Conservation (phyloP, 1,140 invertebrate species). For the Ridgeia piscesae region DNA sequence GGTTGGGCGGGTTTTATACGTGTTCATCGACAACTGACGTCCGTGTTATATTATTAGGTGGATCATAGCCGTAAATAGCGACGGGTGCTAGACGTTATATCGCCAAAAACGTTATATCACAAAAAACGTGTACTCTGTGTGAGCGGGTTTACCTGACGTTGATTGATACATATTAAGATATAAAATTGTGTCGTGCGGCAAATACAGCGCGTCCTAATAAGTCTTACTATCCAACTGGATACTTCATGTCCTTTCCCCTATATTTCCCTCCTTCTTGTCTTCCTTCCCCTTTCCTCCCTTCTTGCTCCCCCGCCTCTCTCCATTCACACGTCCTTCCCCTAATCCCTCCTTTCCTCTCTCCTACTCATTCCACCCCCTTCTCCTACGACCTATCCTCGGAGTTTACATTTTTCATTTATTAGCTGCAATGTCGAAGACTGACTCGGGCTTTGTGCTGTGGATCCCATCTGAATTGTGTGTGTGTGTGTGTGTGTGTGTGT, state of each 20-base stretch:
- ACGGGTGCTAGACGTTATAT: background rate
- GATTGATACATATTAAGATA: background rate
- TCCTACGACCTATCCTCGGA: too few species aligned
- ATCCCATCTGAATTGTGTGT: too few species aligned
- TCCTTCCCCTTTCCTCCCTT: too few species aligned
- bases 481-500: too few species aligned
- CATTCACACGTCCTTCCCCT: too few species aligned
- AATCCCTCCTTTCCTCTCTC: too few species aligned
- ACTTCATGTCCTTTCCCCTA: background rate
- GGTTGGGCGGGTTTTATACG: background rate
- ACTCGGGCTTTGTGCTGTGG: too few species aligned
- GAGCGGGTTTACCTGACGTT: background rate
- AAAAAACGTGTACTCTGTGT: background rate
- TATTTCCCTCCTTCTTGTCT: too few species aligned
- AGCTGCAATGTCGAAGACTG: too few species aligned
- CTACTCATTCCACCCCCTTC: too few species aligned
- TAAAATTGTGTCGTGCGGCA: background rate
- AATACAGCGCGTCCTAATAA: background rate
- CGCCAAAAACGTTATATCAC: background rate
- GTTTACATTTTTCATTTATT: too few species aligned
- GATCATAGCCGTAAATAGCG: background rate
- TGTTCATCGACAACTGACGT: background rate
- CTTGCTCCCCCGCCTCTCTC: too few species aligned
- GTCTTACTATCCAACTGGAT: background rate
- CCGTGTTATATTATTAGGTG: background rate